These are phyloP conservation scores for Hiodon alosoides DNA, from an alignment of 2,113 vertebrate genomes.

Conservation along the genomic window DNA sequence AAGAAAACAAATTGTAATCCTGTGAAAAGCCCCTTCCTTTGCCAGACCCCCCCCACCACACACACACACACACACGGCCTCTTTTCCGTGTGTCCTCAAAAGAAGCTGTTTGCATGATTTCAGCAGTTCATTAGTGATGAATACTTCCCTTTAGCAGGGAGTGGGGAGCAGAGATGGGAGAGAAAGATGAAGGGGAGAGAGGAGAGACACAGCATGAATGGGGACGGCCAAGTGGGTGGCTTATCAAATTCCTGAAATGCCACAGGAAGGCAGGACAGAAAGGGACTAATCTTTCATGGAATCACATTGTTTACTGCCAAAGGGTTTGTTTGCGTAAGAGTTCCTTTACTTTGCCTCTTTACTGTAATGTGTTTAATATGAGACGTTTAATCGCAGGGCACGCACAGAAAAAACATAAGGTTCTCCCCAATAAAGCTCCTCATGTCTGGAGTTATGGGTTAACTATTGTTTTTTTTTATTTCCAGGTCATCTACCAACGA, in stretches of 20 bases:
- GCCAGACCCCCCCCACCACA: neutral
- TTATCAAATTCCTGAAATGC: conserved; percentile 65
- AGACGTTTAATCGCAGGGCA: neutral
- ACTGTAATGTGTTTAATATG: neutral
- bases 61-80: too few relatives aligned
- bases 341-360: neutral
- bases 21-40: conserved; percentile 11
- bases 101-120: conserved; percentile 48
- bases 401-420: neutral
- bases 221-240: conserved; percentile 53
- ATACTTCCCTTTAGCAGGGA: conserved; percentile 35
- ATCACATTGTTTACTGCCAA: conserved; percentile 6
- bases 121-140: conserved; percentile 62
- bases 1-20: conserved; percentile 14
- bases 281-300: neutral
- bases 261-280: conserved; percentile 25
- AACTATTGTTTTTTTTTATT: too few relatives aligned
- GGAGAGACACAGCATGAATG: conserved; percentile 50
- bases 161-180: neutral
- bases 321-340: neutral
- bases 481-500: too few relatives aligned
- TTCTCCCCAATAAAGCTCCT: neutral
- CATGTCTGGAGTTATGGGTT: neutral
- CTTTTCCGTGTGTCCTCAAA: conserved; percentile 16
- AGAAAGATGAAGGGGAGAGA: neutral